phyloP scores from a whole-genome alignment of 2,797 vertebrate genomes.

The Rallus crepitans region DNA sequence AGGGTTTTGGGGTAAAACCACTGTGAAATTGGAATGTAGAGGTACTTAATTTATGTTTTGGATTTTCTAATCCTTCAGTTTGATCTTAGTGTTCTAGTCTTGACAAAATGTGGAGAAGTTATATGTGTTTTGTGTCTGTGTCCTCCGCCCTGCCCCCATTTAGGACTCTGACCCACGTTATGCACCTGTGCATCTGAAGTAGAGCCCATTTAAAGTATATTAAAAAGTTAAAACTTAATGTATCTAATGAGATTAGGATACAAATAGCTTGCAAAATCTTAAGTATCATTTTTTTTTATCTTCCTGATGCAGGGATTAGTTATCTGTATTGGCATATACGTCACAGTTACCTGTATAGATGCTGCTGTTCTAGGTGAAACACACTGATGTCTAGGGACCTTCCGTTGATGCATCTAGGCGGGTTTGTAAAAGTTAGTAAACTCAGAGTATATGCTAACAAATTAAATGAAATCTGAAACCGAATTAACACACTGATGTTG shows the following conservation, averaged over 20 bases:
- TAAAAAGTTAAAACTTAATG: neutral
- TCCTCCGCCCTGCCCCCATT: no score
- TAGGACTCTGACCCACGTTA: neutral
- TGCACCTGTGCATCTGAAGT: neutral
- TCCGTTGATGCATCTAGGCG: neutral
- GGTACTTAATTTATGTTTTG: neutral
- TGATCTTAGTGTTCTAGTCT: neutral
- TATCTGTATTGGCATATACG: neutral
- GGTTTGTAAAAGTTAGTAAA: neutral
- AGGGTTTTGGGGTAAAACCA: neutral
- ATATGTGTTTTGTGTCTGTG: neutral
- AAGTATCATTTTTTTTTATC: neutral
- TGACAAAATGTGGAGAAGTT: neutral
- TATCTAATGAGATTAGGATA: neutral
- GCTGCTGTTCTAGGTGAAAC: neutral
- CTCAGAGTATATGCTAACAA: neutral
- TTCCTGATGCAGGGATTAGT: neutral
- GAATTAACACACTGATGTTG: neutral
- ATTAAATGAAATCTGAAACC: neutral
- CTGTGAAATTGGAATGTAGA: neutral
- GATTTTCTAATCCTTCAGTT: neutral
- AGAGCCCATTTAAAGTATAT: neutral
- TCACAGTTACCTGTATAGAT: neutral
- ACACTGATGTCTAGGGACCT: neutral
- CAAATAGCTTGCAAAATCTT: neutral